Percentiles rank a stretch among this genome's conserved stretches.
Conservation (phyloP, 2,113 vertebrate species). For the Sylvia atricapilla region DNA sequence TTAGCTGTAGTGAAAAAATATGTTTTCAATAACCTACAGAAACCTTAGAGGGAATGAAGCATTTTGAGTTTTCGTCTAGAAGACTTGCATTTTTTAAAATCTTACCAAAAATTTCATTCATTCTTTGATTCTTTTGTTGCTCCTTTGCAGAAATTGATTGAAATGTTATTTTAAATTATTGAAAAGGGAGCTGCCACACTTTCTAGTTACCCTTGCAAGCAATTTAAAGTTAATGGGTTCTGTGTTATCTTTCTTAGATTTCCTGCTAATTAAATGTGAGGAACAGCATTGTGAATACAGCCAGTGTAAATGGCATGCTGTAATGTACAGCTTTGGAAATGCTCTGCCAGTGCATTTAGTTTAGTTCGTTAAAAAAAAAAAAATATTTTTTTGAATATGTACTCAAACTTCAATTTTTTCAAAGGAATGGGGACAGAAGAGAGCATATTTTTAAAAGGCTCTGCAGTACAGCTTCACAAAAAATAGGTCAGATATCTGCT, state of each 20-base stretch:
- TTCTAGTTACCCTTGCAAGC: slow-evolving; percentile 39
- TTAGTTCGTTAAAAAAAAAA: not conserved
- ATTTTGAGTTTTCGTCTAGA: not conserved
- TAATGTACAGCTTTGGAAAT: not conserved
- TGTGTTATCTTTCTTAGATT: not conserved
- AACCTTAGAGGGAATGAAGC: not conserved
- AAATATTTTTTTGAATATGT: not conserved
- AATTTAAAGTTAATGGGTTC: slow-evolving; percentile 9
- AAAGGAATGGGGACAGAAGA: not conserved
- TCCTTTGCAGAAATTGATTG: not conserved
- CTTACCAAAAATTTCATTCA: not conserved
- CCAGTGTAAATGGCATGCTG: not conserved
- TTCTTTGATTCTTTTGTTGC: not conserved
- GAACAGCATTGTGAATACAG: not conserved
- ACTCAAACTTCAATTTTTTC: not conserved
- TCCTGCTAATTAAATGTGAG: slow-evolving; percentile 22
- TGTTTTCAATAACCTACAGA: not conserved
- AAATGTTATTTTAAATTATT: slow-evolving; percentile 20
- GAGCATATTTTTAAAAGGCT: not conserved
- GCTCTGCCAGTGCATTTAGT: not conserved
- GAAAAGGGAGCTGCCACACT: not conserved
- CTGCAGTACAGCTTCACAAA: not conserved
- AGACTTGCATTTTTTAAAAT: not conserved
- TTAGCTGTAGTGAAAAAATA: not conserved
- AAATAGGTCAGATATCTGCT: not conserved